Percentiles rank a stretch among this genome's conserved stretches.
These are phyloP conservation scores for Phyllotis vaccarum DNA, from an alignment of 2,797 vertebrate species.

Conservation along the genomic window DNA sequence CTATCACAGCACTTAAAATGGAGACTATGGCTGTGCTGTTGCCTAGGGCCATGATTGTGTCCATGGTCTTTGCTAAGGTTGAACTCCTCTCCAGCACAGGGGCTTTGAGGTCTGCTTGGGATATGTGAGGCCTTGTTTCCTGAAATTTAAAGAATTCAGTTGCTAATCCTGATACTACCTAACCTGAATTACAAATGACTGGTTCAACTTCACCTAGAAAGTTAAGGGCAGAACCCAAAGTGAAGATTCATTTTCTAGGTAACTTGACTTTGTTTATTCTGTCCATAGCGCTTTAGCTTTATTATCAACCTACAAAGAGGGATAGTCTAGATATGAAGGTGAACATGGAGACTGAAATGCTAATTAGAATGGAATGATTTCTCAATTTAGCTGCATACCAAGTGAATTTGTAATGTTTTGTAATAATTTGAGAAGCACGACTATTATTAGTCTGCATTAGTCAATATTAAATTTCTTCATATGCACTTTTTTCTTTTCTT, in stretches of 20 bases:
- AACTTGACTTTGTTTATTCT: background rate
- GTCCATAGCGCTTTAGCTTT: background rate
- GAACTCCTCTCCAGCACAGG: no score
- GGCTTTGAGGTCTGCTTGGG: no score
- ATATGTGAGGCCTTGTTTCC: no score
- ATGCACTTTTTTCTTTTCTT: background rate
- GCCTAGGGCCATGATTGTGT: background rate
- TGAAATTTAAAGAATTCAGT: background rate
- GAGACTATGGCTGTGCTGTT: background rate
- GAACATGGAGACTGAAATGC: background rate
- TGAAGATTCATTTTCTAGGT: background rate
- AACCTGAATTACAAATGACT: background rate
- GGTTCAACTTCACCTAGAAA: background rate
- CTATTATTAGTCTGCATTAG: background rate
- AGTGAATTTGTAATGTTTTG: background rate
- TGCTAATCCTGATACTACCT: background rate
- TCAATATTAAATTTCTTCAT: background rate
- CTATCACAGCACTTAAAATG: background rate
- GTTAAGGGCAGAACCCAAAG: background rate
- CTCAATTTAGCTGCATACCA: background rate
- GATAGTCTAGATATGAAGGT: background rate
- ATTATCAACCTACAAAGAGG: background rate
- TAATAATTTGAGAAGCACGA: slow-evolving; percentile 8
- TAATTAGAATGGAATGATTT: slow-evolving; percentile 6
- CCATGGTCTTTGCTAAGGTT: background rate